phyloP scores from a whole-genome alignment of 2,888 invertebrate species.

The Leptinotarsa juncta region DNA sequence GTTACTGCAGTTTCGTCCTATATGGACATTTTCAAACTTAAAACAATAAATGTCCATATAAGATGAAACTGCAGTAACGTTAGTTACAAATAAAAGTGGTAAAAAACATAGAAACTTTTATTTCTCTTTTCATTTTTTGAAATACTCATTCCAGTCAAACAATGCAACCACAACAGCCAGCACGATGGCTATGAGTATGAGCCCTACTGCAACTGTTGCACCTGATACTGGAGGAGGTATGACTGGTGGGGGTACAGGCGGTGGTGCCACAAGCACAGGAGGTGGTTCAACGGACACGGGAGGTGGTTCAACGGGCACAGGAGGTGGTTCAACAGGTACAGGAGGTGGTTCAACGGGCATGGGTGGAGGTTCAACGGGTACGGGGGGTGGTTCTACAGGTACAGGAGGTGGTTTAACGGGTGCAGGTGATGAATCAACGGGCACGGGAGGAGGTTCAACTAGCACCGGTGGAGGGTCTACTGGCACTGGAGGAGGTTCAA shows the following conservation, averaged over 20 bases:
- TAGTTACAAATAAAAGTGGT: no score
- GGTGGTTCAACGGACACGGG: conserved; percentile 23
- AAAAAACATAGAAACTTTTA: no score
- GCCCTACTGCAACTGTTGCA: conserved; percentile 65
- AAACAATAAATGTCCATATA: no score
- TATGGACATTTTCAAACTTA: no score
- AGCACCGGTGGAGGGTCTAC: conserved; percentile 60
- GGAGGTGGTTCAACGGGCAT: conserved; percentile 41
- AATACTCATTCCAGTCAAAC: conserved; percentile 20
- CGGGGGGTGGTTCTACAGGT: conserved; percentile 59
- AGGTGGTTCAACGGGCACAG: conserved; percentile 60
- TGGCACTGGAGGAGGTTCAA: conserved; percentile 54
- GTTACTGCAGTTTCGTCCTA: no score
- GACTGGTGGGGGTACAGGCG: conserved; percentile 54
- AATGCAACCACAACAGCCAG: conserved; percentile 54
- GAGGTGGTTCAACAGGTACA: conserved; percentile 56
- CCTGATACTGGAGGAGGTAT: conserved; percentile 57
- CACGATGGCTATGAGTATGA: conserved; percentile 66
- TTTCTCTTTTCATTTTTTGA: no score
- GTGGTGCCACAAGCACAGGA: conserved; percentile 60
- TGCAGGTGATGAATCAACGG: conserved; percentile 52
- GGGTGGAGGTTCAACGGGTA: conserved; percentile 59
- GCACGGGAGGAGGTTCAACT: conserved; percentile 62
- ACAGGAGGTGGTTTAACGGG: conserved; percentile 60
- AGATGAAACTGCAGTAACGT: no score